These are phyloP conservation scores for Tringa solitaria DNA, from an alignment of 2,113 vertebrate genomes.

Conservation along the genomic window DNA sequence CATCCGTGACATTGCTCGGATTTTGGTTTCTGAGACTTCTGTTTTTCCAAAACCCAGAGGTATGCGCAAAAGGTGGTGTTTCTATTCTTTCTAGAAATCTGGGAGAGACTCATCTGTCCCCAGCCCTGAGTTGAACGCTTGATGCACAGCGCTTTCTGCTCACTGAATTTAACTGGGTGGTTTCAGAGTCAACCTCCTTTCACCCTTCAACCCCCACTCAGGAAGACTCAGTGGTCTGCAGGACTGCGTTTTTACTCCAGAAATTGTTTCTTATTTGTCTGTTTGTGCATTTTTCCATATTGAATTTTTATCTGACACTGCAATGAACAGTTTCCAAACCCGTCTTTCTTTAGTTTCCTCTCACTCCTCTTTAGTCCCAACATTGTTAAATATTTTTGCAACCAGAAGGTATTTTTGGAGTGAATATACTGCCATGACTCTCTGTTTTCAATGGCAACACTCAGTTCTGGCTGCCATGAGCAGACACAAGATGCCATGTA, in stretches of 20 bases:
- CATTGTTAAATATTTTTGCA: slow-evolving; percentile 65
- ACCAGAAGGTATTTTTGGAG: slow-evolving; percentile 70
- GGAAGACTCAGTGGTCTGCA: neutral
- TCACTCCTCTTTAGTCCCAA: slow-evolving; percentile 46
- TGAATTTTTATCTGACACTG: slow-evolving; percentile 35
- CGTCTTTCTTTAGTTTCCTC: slow-evolving; percentile 50
- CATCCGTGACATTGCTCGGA: neutral
- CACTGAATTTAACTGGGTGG: neutral
- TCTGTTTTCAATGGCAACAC: slow-evolving; percentile 60
- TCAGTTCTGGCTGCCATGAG: slow-evolving; percentile 50
- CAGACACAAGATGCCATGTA: slow-evolving; percentile 56
- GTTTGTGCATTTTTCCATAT: neutral
- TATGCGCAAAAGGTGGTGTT: neutral
- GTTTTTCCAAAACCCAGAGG: neutral
- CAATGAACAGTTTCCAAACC: slow-evolving; percentile 22
- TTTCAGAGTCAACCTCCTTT: neutral
- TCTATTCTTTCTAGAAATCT: slow-evolving; percentile 38
- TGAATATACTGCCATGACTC: slow-evolving; percentile 50
- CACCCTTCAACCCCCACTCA: neutral
- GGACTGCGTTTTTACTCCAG: neutral
- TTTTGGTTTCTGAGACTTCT: neutral
- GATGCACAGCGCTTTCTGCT: neutral
- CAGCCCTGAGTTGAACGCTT: neutral
- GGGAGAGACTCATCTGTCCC: neutral
- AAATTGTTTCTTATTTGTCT: slow-evolving; percentile 1